These are phyloP conservation scores for Dunckerocampus dactyliophorus DNA, from an alignment of 2,113 vertebrate genomes.

Conservation along the genomic window DNA sequence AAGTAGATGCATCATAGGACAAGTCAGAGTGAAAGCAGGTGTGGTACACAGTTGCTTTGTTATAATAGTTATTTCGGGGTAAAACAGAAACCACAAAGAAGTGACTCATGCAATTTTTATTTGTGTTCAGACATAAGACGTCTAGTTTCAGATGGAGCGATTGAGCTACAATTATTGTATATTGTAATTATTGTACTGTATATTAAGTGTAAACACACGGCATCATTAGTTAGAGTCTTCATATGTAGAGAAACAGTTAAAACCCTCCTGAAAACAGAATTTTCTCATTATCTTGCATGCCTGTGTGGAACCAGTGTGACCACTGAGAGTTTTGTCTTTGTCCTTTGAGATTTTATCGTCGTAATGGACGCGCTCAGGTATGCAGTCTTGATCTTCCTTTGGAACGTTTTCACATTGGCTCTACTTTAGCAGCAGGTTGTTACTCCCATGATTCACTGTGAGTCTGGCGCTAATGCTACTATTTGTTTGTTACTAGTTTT, in stretches of 20 bases:
- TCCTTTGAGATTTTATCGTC: constrained; percentile 52
- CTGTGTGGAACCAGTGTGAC: constrained; percentile 14
- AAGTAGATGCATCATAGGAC: too few relatives aligned
- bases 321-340: not conserved
- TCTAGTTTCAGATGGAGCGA: too few relatives aligned
- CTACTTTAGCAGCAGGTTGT: constrained; percentile 54
- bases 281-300: constrained; percentile 44
- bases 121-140: not conserved
- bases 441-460: constrained; percentile 50
- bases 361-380: constrained; percentile 59
- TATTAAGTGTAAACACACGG: constrained; percentile 9
- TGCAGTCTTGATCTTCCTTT: constrained; percentile 61
- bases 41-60: too few relatives aligned
- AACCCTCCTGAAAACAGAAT: constrained; percentile 23
- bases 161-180: too few relatives aligned
- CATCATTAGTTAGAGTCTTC: constrained; percentile 3
- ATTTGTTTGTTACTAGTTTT: not conserved
- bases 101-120: not conserved
- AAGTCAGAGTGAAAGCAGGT: too few relatives aligned
- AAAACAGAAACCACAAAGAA: too few relatives aligned
- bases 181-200: too few relatives aligned
- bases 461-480: constrained; percentile 3
- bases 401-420: constrained; percentile 61
- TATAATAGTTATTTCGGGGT: too few relatives aligned
- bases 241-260: constrained; percentile 13